These are phyloP conservation scores for Capreolus pygargus DNA, from an alignment of 2,113 vertebrate species.

Conservation along the genomic window DNA sequence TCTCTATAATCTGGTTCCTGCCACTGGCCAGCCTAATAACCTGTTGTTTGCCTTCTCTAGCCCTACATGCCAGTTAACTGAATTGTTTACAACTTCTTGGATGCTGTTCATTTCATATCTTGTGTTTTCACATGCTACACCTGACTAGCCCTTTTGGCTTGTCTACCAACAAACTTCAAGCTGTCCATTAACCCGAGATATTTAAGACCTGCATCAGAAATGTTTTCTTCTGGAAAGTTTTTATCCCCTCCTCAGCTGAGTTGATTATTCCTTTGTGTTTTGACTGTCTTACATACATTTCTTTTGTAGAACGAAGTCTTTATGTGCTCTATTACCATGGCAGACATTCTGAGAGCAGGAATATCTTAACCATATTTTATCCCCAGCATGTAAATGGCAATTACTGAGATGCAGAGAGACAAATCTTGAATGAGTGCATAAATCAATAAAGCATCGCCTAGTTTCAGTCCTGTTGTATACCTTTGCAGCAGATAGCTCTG, in stretches of 20 bases:
- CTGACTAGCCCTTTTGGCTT: background rate
- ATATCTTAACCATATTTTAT: background rate
- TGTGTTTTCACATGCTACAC: background rate
- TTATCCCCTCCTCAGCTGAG: background rate
- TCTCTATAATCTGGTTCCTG: background rate
- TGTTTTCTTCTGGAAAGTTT: background rate
- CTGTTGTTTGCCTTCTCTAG: background rate
- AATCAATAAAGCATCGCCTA: background rate
- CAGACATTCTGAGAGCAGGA: background rate
- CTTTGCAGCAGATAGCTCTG: background rate
- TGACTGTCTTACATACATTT: background rate
- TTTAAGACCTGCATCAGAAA: background rate
- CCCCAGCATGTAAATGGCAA: background rate
- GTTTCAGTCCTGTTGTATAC: background rate
- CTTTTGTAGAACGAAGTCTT: background rate
- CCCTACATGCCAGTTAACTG: background rate
- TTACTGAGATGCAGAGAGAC: background rate
- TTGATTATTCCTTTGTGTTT: background rate
- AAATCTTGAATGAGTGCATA: background rate
- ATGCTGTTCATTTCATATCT: background rate
- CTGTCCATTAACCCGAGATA: background rate
- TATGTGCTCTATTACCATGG: background rate
- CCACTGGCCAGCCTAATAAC: background rate
- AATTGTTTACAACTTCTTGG: constrained; percentile 4
- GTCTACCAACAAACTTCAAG: background rate